These are phyloP conservation scores for Agonopterix arenella DNA, from an alignment of 2,888 invertebrate species.

Conservation along the genomic window DNA sequence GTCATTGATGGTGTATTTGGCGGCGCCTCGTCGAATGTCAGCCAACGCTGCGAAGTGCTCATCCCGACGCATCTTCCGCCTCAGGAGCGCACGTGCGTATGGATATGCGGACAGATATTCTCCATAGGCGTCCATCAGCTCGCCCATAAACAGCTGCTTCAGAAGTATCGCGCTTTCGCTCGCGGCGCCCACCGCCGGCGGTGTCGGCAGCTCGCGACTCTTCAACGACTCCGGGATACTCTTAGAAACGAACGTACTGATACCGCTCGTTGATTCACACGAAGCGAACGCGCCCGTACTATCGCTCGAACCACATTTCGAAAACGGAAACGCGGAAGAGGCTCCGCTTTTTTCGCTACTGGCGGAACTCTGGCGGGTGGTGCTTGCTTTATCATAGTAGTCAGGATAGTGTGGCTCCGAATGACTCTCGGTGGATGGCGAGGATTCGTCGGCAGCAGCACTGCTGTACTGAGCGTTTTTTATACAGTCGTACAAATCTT, in stretches of 20 bases:
- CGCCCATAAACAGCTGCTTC: conserved; percentile 79
- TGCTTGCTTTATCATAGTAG: conserved; percentile 58
- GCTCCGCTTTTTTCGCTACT: conserved; percentile 67
- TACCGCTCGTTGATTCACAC: conserved; percentile 67
- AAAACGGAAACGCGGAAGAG: conserved; percentile 70
- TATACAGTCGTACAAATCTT: conserved; percentile 69
- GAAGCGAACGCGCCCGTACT: conserved; percentile 64
- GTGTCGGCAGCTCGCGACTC: conserved; percentile 55
- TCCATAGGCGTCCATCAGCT: conserved; percentile 81
- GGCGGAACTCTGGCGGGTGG: conserved; percentile 62
- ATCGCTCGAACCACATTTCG: conserved; percentile 70
- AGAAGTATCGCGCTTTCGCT: conserved; percentile 65
- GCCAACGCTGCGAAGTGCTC: conserved; percentile 82
- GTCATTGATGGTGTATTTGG: conserved; percentile 78
- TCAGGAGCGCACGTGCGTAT: conserved; percentile 77
- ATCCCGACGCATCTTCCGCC: conserved; percentile 78
- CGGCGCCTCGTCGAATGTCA: conserved; percentile 80
- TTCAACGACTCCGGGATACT: conserved; percentile 53
- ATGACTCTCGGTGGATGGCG: conserved; percentile 60
- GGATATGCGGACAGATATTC: conserved; percentile 79
- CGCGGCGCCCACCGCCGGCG: conserved; percentile 43
- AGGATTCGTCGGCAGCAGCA: conserved; percentile 55
- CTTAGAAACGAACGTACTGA: conserved; percentile 56
- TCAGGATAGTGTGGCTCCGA: conserved; percentile 65
- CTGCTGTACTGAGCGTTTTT: conserved; percentile 64